Evolutionary conservation across 2,113 vertebrate genomes (phyloP).

Genomic region (Epinephelus moara): DNA sequence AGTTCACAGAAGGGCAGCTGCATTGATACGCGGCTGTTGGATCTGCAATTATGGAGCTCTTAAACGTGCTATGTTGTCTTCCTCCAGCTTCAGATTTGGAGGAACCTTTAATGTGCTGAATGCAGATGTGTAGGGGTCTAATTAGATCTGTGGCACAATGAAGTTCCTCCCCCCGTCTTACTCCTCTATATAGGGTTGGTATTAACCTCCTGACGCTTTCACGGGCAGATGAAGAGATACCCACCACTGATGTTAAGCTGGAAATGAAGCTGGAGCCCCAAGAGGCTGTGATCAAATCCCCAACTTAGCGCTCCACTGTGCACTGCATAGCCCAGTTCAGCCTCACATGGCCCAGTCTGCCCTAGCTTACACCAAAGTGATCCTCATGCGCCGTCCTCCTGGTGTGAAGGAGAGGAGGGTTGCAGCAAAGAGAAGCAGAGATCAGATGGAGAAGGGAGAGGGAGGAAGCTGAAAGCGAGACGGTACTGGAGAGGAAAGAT

Average conservation of each 20-base stretch:
- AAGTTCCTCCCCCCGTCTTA: background rate
- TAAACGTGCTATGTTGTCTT: slow-evolving; percentile 1
- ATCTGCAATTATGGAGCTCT: background rate
- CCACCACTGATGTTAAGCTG: slow-evolving; percentile 75
- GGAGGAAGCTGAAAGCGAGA: slow-evolving; percentile 18
- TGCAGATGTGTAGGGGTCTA: slow-evolving; percentile 44
- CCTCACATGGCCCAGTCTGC: slow-evolving; percentile 47
- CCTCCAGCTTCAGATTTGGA: slow-evolving; percentile 18
- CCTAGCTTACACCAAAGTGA: slow-evolving; percentile 61
- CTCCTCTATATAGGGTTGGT: slow-evolving; percentile 46
- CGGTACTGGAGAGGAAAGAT: slow-evolving; percentile 31
- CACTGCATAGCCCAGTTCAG: slow-evolving; percentile 60
- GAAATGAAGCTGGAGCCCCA: slow-evolving; percentile 68
- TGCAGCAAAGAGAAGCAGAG: slow-evolving; percentile 48
- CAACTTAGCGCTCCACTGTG: slow-evolving; percentile 61
- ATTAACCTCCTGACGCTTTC: slow-evolving; percentile 76
- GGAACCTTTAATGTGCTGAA: slow-evolving; percentile 40
- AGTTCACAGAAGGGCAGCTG: background rate
- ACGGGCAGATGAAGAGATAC: slow-evolving; percentile 76
- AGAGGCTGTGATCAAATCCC: slow-evolving; percentile 75
- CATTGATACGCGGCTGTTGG: background rate
- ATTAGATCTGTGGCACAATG: slow-evolving; percentile 55
- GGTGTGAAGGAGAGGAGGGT: slow-evolving; percentile 49
- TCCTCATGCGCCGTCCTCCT: slow-evolving; percentile 54
- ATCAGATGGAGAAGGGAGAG: slow-evolving; percentile 41